Evolutionary conservation across 2,888 invertebrate species (phyloP).

Genomic region (Sarcophaga variegata): DNA sequence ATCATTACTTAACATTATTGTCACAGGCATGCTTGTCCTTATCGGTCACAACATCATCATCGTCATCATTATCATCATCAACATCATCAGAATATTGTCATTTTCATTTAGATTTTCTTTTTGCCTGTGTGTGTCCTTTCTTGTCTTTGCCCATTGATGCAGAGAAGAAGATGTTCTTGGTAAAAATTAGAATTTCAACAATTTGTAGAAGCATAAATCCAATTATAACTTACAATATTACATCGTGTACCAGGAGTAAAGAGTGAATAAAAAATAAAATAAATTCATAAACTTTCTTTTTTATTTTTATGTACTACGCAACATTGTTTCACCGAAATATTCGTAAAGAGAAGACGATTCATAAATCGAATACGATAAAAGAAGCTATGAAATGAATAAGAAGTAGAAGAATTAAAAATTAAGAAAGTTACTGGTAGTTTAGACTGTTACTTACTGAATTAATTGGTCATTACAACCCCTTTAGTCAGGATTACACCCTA

Average conservation of each 20-base stretch:
- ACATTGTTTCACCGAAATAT: neutral
- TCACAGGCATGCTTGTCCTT: too few species aligned
- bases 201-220: conserved; percentile 13
- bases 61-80: too few species aligned
- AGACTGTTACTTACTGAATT: too few species aligned
- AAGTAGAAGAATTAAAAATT: neutral
- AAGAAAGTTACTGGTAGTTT: too few species aligned
- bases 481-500: too few species aligned
- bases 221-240: conserved; percentile 35
- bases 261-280: neutral
- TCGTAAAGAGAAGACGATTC: neutral
- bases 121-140: neutral
- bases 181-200: neutral
- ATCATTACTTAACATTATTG: too few species aligned
- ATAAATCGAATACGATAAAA: neutral
- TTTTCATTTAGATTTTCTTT: neutral
- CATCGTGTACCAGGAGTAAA: neutral
- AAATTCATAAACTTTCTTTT: conserved; percentile 5
- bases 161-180: too few species aligned
- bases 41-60: neutral
- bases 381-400: neutral
- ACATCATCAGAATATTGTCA: neutral
- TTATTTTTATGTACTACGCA: neutral
- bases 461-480: too few species aligned
- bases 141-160: neutral